A percentile compares a stretch with the other conserved stretches of the same genome.
These are phyloP conservation scores for Helostoma temminkii DNA, from an alignment of 2,797 vertebrate species.

Conservation along the genomic window DNA sequence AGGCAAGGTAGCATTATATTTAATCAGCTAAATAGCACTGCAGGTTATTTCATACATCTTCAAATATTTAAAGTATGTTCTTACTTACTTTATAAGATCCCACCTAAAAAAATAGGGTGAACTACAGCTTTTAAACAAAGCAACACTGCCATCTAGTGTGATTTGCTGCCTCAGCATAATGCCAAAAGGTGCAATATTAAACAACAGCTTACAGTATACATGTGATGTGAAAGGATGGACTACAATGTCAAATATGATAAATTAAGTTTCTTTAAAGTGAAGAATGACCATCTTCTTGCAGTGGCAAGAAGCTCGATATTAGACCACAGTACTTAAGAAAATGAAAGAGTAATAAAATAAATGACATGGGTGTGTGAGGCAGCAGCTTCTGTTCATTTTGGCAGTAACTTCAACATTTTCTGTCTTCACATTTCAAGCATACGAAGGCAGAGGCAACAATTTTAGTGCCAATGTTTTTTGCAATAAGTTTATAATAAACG, in stretches of 20 bases:
- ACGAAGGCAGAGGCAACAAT: too few relatives aligned
- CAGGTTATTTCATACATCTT: slow-evolving; percentile 3
- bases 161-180: neutral
- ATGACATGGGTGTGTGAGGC: neutral
- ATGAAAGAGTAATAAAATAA: neutral
- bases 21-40: slow-evolving; percentile 8
- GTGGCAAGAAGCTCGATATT: neutral
- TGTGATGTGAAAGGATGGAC: neutral
- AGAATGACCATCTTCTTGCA: neutral
- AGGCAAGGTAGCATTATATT: too few relatives aligned
- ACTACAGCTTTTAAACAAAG: slow-evolving; percentile 37
- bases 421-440: too few relatives aligned
- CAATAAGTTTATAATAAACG: too few relatives aligned
- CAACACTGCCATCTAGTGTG: slow-evolving; percentile 79
- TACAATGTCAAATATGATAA: neutral
- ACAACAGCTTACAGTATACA: neutral
- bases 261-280: neutral
- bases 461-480: too few relatives aligned
- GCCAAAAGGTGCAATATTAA: neutral
- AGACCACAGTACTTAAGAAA: neutral
- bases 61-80: slow-evolving; percentile 29
- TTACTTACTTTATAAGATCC: slow-evolving; percentile 12
- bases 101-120: neutral
- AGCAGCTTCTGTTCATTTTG: neutral
- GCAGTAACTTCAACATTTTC: too few relatives aligned